phyloP scores from a whole-genome alignment of 1,140 invertebrate species.

The Littorina saxatilis region DNA sequence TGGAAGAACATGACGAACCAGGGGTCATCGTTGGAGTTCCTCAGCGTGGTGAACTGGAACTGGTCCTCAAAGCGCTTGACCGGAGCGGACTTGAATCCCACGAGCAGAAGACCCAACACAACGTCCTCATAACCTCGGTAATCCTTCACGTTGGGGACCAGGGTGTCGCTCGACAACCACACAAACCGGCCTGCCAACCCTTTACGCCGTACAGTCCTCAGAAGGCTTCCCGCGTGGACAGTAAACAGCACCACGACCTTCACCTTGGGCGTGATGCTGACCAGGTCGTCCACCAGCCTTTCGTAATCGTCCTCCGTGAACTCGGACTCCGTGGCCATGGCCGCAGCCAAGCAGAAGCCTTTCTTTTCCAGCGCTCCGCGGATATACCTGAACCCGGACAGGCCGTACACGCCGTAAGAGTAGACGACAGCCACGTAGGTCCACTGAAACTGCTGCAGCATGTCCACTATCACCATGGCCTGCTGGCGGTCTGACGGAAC shows the following conservation, averaged over 20 bases:
- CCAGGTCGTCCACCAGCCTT: slow-evolving; percentile 22
- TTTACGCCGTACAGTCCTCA: slow-evolving; percentile 74
- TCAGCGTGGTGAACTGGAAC: slow-evolving; percentile 47
- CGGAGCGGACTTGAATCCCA: slow-evolving; percentile 77
- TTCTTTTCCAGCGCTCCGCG: slow-evolving; percentile 19
- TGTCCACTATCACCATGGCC: slow-evolving; percentile 40
- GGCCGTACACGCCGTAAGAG: slow-evolving; percentile 75
- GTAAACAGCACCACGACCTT: slow-evolving; percentile 83
- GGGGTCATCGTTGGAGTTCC: slow-evolving; percentile 40
- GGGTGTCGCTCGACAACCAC: slow-evolving; percentile 86
- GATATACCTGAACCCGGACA: slow-evolving; percentile 63
- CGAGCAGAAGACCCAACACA: slow-evolving; percentile 84
- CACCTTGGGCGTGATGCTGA: slow-evolving; percentile 16
- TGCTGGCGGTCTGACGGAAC: slow-evolving; percentile 75
- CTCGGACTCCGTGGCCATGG: slow-evolving; percentile 79
- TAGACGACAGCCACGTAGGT: slow-evolving; percentile 51
- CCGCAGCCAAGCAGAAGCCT: slow-evolving; percentile 79
- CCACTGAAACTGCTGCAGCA: slow-evolving; percentile 48
- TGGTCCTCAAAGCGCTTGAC: slow-evolving; percentile 54
- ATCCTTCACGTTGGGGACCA: slow-evolving; percentile 84
- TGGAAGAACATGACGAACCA: slow-evolving; percentile 44
- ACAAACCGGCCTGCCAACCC: slow-evolving; percentile 76
- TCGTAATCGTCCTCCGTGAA: slow-evolving; percentile 42
- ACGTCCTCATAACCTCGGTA: slow-evolving; percentile 82
- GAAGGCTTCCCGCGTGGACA: slow-evolving; percentile 79